Conservation (phyloP, 2,113 vertebrate genomes). For the Lepus americanus region DNA sequence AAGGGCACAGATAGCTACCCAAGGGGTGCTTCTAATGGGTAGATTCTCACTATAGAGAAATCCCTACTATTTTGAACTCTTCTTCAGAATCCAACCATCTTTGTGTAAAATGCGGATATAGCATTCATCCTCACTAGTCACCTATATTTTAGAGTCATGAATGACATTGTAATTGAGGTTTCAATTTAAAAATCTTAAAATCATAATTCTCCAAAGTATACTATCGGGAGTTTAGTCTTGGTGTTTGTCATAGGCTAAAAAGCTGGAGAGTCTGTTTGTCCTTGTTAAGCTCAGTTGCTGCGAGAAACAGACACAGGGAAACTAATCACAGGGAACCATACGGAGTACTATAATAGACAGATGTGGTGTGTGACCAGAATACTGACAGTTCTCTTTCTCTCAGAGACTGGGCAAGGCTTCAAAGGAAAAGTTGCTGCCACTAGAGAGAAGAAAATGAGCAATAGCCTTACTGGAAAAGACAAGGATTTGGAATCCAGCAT, state of each 20-base stretch:
- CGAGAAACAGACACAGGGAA: background rate
- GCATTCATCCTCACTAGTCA: background rate
- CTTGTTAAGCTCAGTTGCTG: background rate
- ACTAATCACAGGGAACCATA: background rate
- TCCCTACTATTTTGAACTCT: background rate
- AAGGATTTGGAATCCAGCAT: background rate
- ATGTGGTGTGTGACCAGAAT: fast-evolving
- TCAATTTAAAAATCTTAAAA: background rate
- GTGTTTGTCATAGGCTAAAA: background rate
- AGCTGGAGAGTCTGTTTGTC: background rate
- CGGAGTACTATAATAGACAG: background rate
- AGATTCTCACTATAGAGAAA: background rate
- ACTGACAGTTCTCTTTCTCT: background rate
- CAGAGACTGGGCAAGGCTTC: background rate
- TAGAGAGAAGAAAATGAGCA: background rate
- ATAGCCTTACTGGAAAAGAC: background rate
- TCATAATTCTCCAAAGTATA: background rate
- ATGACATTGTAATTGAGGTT: background rate
- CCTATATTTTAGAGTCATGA: background rate
- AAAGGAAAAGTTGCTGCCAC: background rate
- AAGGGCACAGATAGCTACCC: background rate
- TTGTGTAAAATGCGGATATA: background rate
- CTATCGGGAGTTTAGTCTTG: background rate
- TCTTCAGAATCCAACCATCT: background rate
- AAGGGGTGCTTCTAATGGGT: background rate